phyloP scores from a whole-genome alignment of 2,888 invertebrate species.

The Mayetiola destructor region DNA sequence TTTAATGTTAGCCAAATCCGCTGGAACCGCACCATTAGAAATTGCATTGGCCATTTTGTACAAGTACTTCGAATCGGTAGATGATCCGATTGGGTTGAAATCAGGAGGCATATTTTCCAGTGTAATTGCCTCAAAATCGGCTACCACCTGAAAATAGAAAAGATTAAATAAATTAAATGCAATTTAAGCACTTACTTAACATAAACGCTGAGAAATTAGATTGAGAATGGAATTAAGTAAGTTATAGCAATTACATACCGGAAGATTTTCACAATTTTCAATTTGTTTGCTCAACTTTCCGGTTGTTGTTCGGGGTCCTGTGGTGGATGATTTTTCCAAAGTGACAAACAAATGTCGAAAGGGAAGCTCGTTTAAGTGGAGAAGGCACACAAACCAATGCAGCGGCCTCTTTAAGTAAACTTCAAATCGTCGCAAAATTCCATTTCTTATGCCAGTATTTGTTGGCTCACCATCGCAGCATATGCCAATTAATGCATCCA shows the following conservation, averaged over 20 bases:
- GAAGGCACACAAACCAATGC: conserved; percentile 1
- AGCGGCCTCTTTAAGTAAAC: neutral
- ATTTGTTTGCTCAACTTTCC: neutral
- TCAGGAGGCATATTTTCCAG: conserved; percentile 3
- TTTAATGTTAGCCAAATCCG: conserved; percentile 17
- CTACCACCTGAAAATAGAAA: conserved; percentile 2
- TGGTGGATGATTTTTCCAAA: conserved; percentile 6
- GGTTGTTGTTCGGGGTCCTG: neutral
- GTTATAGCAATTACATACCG: neutral
- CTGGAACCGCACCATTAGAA: conserved; percentile 15
- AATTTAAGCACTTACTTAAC: too few relatives aligned
- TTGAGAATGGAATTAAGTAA: neutral
- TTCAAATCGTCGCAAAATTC: neutral
- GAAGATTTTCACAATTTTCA: neutral
- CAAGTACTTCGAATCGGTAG: conserved; percentile 14
- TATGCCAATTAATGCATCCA: neutral
- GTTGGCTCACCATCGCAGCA: neutral
- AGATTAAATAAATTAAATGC: too few relatives aligned
- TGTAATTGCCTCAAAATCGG: neutral
- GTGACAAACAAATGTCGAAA: neutral
- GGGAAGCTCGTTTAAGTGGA: conserved; percentile 3
- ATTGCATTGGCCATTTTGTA: conserved; percentile 16
- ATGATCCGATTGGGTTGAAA: neutral
- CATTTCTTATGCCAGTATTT: conserved; percentile 1
- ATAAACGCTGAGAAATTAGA: neutral